Percentiles rank a stretch among this genome's conserved stretches.
These are phyloP conservation scores for Sericinus montela DNA, from an alignment of 2,888 invertebrate genomes.

Conservation along the genomic window DNA sequence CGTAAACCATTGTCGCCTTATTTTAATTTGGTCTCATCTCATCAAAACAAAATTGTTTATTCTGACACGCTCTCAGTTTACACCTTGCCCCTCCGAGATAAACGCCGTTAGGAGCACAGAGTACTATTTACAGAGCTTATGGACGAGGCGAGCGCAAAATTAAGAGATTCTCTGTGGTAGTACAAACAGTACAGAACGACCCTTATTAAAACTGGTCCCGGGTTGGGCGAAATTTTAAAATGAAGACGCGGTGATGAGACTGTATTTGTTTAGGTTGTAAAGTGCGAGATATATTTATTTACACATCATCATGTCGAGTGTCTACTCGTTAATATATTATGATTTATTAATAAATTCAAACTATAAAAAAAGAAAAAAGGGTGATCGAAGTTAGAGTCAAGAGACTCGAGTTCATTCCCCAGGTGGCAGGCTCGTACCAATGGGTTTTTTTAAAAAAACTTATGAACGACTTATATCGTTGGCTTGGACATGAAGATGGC, in stretches of 20 bases:
- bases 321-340: not conserved
- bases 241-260: slow-evolving; percentile 47
- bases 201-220: slow-evolving; percentile 52
- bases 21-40: slow-evolving; percentile 7
- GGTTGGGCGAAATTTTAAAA: slow-evolving; percentile 49
- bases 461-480: too few relatives aligned
- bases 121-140: slow-evolving; percentile 52
- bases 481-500: too few relatives aligned
- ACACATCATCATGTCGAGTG: slow-evolving; percentile 1
- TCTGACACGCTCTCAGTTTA: slow-evolving; percentile 22
- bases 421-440: too few relatives aligned
- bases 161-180: slow-evolving; percentile 61
- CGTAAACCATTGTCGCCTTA: slow-evolving; percentile 3
- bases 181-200: slow-evolving; percentile 58
- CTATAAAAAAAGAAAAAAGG: too few relatives aligned
- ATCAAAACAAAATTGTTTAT: slow-evolving; percentile 8
- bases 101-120: slow-evolving; percentile 35
- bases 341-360: not conserved
- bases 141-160: slow-evolving; percentile 55
- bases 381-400: too few relatives aligned
- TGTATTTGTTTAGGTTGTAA: slow-evolving; percentile 45
- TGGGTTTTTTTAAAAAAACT: too few relatives aligned
- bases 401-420: too few relatives aligned
- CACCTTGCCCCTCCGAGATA: slow-evolving; percentile 21
- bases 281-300: slow-evolving; percentile 23